A percentile compares a stretch with the other conserved stretches of the same genome.
Conservation (phyloP, 2,797 vertebrate genomes). For the Australoheros facetus region DNA sequence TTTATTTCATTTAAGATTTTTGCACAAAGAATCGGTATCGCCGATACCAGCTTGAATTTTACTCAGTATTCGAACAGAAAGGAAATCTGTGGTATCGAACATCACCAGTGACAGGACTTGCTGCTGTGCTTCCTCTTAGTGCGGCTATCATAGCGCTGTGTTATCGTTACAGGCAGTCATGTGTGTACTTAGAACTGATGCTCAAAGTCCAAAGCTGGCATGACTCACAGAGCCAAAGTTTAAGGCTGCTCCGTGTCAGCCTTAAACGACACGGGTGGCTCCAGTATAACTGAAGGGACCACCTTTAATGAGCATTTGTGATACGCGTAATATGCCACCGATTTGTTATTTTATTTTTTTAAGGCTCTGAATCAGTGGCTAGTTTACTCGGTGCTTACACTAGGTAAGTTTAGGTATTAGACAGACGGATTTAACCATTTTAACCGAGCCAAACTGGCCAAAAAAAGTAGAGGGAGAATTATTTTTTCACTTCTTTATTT, state of each 20-base stretch:
- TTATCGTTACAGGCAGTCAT: background rate
- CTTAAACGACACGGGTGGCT: background rate
- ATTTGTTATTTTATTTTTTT: background rate
- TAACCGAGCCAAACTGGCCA: background rate
- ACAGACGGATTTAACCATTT: background rate
- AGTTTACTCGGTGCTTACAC: background rate
- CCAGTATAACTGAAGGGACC: background rate
- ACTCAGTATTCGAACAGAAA: too few species aligned
- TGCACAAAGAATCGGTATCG: too few species aligned
- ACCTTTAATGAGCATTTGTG: background rate
- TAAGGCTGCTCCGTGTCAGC: background rate
- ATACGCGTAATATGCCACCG: background rate
- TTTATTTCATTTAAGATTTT: too few species aligned
- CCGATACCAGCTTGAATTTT: too few species aligned
- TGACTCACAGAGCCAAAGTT: background rate
- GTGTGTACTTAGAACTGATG: background rate
- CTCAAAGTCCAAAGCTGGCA: background rate
- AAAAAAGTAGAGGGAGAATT: background rate
- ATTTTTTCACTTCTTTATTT: background rate
- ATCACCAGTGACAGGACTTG: too few species aligned
- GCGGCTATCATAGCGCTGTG: background rate
- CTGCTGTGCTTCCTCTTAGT: too few species aligned
- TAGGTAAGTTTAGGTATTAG: background rate
- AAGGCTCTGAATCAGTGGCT: background rate
- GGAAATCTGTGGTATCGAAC: too few species aligned